Base-by-base conservation (phyloP, 53 echinoderm and acorn worm genomes). In the Temnopleurus reevesii region DNA sequence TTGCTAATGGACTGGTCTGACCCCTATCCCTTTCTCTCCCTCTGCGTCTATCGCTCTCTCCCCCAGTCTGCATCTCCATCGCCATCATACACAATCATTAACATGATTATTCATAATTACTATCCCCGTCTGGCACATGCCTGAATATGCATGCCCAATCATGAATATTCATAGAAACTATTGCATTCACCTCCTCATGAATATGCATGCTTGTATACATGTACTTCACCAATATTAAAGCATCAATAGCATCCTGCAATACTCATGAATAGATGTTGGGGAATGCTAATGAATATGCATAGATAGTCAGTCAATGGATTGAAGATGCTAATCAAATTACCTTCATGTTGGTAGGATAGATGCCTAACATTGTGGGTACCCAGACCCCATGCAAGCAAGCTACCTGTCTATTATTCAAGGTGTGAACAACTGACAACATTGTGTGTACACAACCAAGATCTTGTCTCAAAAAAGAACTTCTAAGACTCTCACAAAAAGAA, bases 1-100 rank as follows among this genome's bases (percentile, higher is more conserved):
- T 83, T 83, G n/a, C 83, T 83, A 54, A 54, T 83, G 83, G 83
- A 83, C 83, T 55, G 56, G 83, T 15, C 35, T 83, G 83, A 83
- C 83, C 83, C 31, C 49, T 79, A 25, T 79, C 79, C 27, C 49
- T 77, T 28, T 47, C 34, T 3, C 77, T 76, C 76, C 43, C 76
- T 76, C 76, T 76, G 12, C 23, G n/a, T 23, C 45, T 76, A 9
- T 76, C 45, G 1, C 49, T 49, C 59, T 26, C 26, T 59, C 3
- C 26, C 59, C 26, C 15, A 23, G 27, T 41, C 79, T 5, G 28
- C 49, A 46, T 79, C 79, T 79, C 19, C 26, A 46, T 34, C 4
- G 27, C 47, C 49, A 46, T 79, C 49, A 6, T 47, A 46, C 49
- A 28, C 45, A 4, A 27, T 31, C 81, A 81, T 81, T 53, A 51